Evolutionary conservation across 2,113 vertebrate species (phyloP), one percentile per base, ranked within the genome.

Genomic region (Lycaon pictus): DNA sequence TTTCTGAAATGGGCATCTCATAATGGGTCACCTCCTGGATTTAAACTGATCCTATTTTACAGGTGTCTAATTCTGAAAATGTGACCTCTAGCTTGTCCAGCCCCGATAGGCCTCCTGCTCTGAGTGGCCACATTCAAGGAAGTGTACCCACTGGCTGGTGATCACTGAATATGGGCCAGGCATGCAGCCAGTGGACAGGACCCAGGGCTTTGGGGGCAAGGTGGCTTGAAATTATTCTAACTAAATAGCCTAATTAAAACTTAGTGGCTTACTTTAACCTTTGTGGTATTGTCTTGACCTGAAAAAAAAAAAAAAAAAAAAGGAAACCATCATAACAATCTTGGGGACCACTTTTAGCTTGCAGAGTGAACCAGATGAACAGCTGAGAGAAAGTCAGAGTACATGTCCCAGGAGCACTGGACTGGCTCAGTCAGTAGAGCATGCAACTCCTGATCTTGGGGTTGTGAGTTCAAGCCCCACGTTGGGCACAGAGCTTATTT

Each of bases 1-100:
- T 51, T 55, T 90, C 79, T 93, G 81, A 90, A 93, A 67, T 25
- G n/a, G 72, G 17, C n/a, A 80, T 89, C 35, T 76, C 56, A 15
- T 23, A 10, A 29, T 51, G 58, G 55, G 35, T 58, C 58, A 80
- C 3, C 48, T 63, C 48, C 23, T 77, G 11, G 77, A 51, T 85
- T 80, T 63, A 80, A 81, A 63, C 20, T 8, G 6, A 35, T 55
- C 51, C 22, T 62, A 85, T 79, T 86, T 95, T 37, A 19, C 2
- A 93, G 32, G 23, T 53, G 4, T n/a, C 23, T 74, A 23, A 43
- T 86, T 83, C 72, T 69, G 10, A 62, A 96, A 79, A 51, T 29
- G 27, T 62, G 77, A 58, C n/a, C 55, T 56, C 5, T 79, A n/a
- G 29, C 17, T n/a, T 55, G 29, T 56, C n/a, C n/a, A 71, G 62